Conservation (phyloP, 2,888 invertebrate genomes). For the Athalia circularis region DNA sequence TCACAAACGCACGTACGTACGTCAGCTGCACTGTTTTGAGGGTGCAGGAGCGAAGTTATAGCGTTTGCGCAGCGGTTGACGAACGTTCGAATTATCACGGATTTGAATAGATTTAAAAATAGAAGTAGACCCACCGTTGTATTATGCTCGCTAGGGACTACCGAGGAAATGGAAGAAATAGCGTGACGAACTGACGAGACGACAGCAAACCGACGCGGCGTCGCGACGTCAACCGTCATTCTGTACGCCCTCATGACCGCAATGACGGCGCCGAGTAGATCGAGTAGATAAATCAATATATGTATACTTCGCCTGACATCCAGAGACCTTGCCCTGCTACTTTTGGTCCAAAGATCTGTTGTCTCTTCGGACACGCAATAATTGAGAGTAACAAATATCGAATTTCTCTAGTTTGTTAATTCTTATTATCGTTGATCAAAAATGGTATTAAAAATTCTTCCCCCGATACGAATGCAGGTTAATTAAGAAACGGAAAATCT, state of each 20-base stretch:
- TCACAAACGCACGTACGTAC: neutral
- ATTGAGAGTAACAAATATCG: too few species aligned
- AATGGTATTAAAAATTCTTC: too few species aligned
- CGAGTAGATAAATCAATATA: too few species aligned
- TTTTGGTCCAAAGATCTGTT: neutral
- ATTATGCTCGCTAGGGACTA: constrained; percentile 36
- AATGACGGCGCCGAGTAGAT: constrained; percentile 20
- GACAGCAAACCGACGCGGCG: constrained; percentile 56
- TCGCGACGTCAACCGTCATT: constrained; percentile 43
- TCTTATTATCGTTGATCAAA: too few species aligned
- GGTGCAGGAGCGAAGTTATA: constrained; percentile 12
- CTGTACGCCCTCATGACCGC: constrained; percentile 22
- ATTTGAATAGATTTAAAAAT: constrained; percentile 43
- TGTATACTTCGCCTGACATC: constrained; percentile 13
- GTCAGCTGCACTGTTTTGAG: neutral
- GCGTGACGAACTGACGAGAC: constrained; percentile 61
- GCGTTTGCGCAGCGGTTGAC: constrained; percentile 17
- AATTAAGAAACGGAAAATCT: too few species aligned
- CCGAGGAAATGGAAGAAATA: constrained; percentile 56
- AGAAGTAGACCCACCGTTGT: constrained; percentile 19
- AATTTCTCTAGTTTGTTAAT: too few species aligned
- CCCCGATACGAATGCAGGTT: too few species aligned
- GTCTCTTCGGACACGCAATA: neutral
- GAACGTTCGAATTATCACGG: constrained; percentile 42
- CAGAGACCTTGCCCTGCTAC: constrained; percentile 1